These are phyloP conservation scores for Limenitis camilla DNA, from an alignment of 2,888 invertebrate genomes.

Conservation along the genomic window DNA sequence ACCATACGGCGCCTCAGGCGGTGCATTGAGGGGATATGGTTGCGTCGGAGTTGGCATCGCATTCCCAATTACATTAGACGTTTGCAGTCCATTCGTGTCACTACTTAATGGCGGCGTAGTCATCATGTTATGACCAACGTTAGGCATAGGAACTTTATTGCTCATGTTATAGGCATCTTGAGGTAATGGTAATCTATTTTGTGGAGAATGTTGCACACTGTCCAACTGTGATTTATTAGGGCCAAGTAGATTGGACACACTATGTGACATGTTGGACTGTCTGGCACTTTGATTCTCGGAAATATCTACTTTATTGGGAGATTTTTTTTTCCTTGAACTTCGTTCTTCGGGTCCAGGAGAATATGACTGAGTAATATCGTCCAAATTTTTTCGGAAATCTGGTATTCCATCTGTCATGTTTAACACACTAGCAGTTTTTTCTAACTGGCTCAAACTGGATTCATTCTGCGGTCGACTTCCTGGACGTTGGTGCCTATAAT, in stretches of 20 bases:
- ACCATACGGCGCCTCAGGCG: constrained; percentile 51
- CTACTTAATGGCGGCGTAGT: constrained; percentile 23
- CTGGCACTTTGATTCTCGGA: constrained; percentile 43
- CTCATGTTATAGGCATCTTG: constrained; percentile 30
- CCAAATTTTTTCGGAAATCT: constrained; percentile 64
- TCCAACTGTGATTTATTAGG: constrained; percentile 34
- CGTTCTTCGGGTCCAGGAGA: constrained; percentile 60
- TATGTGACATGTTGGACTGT: constrained; percentile 52
- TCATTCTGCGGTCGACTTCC: constrained; percentile 50
- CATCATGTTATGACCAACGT: constrained; percentile 28
- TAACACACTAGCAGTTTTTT: constrained; percentile 59
- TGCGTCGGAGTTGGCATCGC: constrained; percentile 35
- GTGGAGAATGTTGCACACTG: constrained; percentile 29
- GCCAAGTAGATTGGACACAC: constrained; percentile 60
- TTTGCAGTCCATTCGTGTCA: constrained; percentile 9
- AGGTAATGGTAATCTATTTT: constrained; percentile 32
- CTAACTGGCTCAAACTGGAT: constrained; percentile 61
- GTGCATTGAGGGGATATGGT: constrained; percentile 42
- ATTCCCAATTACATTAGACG: constrained; percentile 31
- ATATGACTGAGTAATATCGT: constrained; percentile 69
- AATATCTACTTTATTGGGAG: constrained; percentile 49
- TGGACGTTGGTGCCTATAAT: constrained; percentile 65
- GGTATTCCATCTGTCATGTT: constrained; percentile 59
- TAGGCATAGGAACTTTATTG: neutral
- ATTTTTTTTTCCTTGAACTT: constrained; percentile 60